phyloP scores from a whole-genome alignment of 2,113 vertebrate species.

The Hirundichthys speculiger region DNA sequence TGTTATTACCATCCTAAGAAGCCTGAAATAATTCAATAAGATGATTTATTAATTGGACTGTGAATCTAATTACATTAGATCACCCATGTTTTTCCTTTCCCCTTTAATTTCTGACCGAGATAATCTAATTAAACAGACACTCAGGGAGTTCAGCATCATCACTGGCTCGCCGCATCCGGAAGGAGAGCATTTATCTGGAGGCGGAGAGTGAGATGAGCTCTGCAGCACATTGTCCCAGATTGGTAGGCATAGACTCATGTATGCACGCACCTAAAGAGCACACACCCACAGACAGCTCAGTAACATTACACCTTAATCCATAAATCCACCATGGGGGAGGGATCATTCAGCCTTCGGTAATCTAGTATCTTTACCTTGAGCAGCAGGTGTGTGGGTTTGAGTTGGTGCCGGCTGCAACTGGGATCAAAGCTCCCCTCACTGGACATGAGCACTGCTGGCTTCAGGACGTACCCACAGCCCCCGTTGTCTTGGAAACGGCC shows the following conservation, averaged over 20 bases:
- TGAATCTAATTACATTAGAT: slow-evolving; percentile 50
- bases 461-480: slow-evolving; percentile 87
- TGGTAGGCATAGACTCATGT: slow-evolving; percentile 3
- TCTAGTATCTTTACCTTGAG: slow-evolving; percentile 66
- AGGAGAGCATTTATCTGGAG: slow-evolving; percentile 48
- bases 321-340: slow-evolving; percentile 34
- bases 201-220: slow-evolving; percentile 37
- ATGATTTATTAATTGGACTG: slow-evolving; percentile 59
- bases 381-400: slow-evolving; percentile 73
- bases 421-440: slow-evolving; percentile 73
- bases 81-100: slow-evolving; percentile 18
- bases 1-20: slow-evolving; percentile 15
- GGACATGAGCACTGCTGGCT: slow-evolving; percentile 82
- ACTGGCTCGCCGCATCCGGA: slow-evolving; percentile 42
- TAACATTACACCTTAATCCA: slow-evolving; percentile 45
- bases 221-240: slow-evolving; percentile 38
- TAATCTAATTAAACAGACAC: slow-evolving; percentile 64
- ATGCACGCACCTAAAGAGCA: slow-evolving; percentile 1
- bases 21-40: slow-evolving; percentile 43
- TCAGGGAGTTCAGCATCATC: slow-evolving; percentile 55
- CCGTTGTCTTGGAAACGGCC: slow-evolving; percentile 92
- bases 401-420: slow-evolving; percentile 15
- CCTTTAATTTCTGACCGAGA: slow-evolving; percentile 39
- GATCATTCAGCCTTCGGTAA: slow-evolving; percentile 14
- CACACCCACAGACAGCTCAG: slow-evolving; percentile 10